Conservation (phyloP, 30 jellyfish, hydroid and myxozoan genomes). For the Sanderia malayensis region DNA sequence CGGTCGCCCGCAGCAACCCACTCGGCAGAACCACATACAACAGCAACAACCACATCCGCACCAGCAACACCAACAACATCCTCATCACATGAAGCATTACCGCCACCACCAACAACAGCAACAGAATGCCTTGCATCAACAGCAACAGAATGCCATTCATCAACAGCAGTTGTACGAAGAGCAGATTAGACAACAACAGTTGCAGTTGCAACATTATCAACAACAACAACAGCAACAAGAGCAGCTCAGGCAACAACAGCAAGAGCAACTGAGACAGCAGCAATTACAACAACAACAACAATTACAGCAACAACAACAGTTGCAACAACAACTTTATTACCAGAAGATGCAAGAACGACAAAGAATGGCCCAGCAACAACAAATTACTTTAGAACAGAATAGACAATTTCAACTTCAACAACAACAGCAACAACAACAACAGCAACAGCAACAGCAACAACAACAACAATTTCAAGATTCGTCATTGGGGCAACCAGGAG, state of each 20-base stretch:
- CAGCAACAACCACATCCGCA: conserved; percentile 32
- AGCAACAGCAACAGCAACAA: neutral
- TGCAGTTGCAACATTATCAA: neutral
- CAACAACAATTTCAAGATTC: neutral
- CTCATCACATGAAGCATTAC: neutral
- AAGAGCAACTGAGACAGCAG: conserved; percentile 1
- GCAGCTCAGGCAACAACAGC: neutral
- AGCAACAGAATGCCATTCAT: conserved; percentile 4
- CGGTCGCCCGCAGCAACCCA: conserved; percentile 27
- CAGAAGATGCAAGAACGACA: neutral
- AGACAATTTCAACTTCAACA: conserved; percentile 19
- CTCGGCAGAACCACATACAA: conserved; percentile 30
- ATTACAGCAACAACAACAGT: neutral
- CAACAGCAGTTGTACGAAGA: conserved; percentile 3
- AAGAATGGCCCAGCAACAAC: conserved; percentile 5
- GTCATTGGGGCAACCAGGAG: neutral
- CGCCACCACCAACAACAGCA: conserved; percentile 4
- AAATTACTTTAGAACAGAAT: neutral
- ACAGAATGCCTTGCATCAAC: neutral
- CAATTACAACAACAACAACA: conserved; percentile 11
- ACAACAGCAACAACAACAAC: conserved; percentile 59
- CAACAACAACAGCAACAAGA: neutral
- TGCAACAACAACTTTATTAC: neutral
- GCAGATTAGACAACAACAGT: neutral
- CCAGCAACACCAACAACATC: conserved; percentile 1